A percentile compares a stretch with the other conserved stretches of the same genome.
These are phyloP conservation scores for Ploceus nigricollis DNA, from an alignment of 2,113 vertebrate species.

Conservation along the genomic window DNA sequence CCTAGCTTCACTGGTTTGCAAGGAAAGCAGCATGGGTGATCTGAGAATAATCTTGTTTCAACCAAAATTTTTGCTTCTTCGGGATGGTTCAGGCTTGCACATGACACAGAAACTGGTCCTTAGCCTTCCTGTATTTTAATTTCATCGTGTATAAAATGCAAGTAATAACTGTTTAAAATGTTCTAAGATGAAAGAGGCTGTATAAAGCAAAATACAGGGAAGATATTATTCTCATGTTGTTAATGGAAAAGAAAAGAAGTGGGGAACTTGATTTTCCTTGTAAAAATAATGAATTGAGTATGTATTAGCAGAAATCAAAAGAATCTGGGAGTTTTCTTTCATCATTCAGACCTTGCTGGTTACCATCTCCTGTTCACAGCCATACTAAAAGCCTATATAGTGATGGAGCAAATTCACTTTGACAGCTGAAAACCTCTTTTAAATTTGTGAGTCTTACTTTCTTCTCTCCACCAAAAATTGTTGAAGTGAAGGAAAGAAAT, in stretches of 20 bases:
- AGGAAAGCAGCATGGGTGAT: neutral
- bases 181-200: neutral
- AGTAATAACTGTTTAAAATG: neutral
- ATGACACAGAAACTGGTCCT: neutral
- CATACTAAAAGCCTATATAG: neutral
- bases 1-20: neutral
- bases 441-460: slow-evolving; percentile 48
- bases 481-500: slow-evolving; percentile 18
- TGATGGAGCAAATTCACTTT: slow-evolving; percentile 31
- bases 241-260: neutral
- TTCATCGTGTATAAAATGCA: neutral
- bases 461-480: slow-evolving; percentile 35
- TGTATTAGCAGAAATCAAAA: slow-evolving; percentile 38
- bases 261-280: neutral
- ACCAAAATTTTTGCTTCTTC: neutral
- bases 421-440: slow-evolving; percentile 24
- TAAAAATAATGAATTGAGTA: slow-evolving; percentile 16
- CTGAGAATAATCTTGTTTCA: neutral
- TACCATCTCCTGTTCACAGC: neutral
- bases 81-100: neutral
- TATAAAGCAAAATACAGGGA: neutral
- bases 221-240: neutral
- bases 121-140: neutral
- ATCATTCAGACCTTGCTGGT: slow-evolving; percentile 53
- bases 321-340: slow-evolving; percentile 22